A percentile compares a stretch with the other conserved stretches of the same genome.
Conservation (phyloP, 2,113 vertebrate species). For the Chamaea fasciata region DNA sequence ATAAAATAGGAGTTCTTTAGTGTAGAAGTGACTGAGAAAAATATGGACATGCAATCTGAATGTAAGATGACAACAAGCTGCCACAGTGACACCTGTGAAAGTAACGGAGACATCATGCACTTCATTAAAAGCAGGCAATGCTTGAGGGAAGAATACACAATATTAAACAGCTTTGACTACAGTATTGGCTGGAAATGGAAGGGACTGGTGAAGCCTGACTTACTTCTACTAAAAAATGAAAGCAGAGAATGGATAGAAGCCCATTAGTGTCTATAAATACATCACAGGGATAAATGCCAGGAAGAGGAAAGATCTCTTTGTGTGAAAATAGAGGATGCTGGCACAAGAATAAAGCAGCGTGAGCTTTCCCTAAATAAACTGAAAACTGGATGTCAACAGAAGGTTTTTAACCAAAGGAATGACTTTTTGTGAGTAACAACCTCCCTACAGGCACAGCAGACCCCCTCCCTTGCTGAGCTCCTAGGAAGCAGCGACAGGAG, state of each 20-base stretch:
- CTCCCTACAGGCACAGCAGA: not conserved
- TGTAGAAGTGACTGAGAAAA: not conserved
- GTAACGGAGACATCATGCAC: not conserved
- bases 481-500: not conserved
- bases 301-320: not conserved
- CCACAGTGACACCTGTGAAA: not conserved
- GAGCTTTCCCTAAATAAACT: constrained; percentile 9
- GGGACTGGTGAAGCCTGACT: not conserved
- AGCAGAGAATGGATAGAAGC: not conserved
- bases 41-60: not conserved
- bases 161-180: not conserved
- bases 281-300: constrained; percentile 10
- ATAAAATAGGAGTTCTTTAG: not conserved
- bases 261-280: constrained; percentile 35
- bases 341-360: constrained; percentile 4
- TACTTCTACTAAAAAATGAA: not conserved
- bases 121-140: not conserved
- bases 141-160: not conserved
- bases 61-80: not conserved
- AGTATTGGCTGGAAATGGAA: not conserved
- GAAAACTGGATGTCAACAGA: constrained; percentile 25
- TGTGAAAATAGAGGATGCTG: constrained; percentile 30
- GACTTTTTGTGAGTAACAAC: not conserved
- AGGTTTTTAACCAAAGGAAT: not conserved
- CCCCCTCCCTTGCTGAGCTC: not conserved